Evolutionary conservation across 1,140 invertebrate species (phyloP).

Genomic region (Pachypeltis micranthus): DNA sequence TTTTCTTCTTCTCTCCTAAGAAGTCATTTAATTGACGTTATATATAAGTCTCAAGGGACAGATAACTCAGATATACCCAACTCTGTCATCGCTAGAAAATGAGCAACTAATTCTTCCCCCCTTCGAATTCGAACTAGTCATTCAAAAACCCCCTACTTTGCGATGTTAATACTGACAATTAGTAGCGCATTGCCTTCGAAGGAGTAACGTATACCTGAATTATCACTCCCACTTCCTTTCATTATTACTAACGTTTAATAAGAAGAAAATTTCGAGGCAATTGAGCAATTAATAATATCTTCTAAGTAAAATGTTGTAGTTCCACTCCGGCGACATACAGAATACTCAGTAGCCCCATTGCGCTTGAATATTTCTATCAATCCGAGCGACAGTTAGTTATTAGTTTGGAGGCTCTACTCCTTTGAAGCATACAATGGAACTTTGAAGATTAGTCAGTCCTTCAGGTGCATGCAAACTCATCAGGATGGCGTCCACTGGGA

Average conservation of each 20-base stretch:
- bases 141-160: too few species aligned
- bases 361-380: too few species aligned
- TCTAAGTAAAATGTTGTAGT: constrained; percentile 9
- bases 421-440: too few species aligned
- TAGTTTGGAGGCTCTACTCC: too few species aligned
- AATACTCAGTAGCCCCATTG: too few species aligned
- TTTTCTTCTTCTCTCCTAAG: not conserved
- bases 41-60: not conserved
- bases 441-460: too few species aligned
- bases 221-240: not conserved
- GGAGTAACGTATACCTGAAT: not conserved
- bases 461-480: too few species aligned
- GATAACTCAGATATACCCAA: not conserved
- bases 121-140: too few species aligned
- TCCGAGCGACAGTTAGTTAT: too few species aligned
- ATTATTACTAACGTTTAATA: not conserved
- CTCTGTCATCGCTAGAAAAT: not conserved
- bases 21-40: not conserved
- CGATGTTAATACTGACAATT: not conserved
- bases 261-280: not conserved
- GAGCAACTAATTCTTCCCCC: not conserved
- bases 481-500: too few species aligned
- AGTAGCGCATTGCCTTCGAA: not conserved
- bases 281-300: constrained; percentile 7
- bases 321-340: not conserved